phyloP scores from a whole-genome alignment of 2,113 vertebrate genomes.

The Calidris pygmaea region DNA sequence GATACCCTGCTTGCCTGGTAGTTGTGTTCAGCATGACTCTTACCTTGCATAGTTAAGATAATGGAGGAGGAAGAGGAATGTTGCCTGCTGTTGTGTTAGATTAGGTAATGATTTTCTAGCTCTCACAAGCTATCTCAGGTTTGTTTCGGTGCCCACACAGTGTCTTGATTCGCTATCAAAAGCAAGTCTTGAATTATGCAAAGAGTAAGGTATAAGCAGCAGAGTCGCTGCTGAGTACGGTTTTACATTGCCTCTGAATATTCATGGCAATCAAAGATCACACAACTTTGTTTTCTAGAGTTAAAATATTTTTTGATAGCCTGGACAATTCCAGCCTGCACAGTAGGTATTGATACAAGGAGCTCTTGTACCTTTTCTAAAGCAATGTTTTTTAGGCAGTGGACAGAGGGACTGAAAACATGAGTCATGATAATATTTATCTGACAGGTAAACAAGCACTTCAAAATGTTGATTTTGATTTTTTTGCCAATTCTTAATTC shows the following conservation, averaged over 20 bases:
- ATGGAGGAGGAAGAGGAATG: background rate
- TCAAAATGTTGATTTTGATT: background rate
- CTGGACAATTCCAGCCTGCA: background rate
- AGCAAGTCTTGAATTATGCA: conserved; percentile 20
- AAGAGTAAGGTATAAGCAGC: background rate
- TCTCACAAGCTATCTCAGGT: background rate
- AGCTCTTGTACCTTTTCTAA: background rate
- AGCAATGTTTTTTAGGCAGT: background rate
- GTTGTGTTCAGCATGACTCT: background rate
- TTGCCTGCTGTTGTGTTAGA: conserved; percentile 9
- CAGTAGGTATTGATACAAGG: background rate
- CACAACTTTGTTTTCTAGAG: background rate
- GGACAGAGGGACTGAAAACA: background rate
- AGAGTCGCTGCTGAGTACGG: background rate
- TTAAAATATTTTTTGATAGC: background rate
- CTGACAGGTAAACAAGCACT: background rate
- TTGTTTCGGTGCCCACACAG: background rate
- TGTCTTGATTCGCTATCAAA: background rate
- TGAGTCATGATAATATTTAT: background rate
- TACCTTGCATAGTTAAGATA: background rate
- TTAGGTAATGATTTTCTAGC: conserved; percentile 28
- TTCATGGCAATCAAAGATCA: background rate
- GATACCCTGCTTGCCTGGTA: background rate
- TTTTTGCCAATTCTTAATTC: background rate
- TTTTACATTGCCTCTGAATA: background rate